Evolutionary conservation across 2,113 vertebrate genomes (phyloP).

Genomic region (Charina bottae): DNA sequence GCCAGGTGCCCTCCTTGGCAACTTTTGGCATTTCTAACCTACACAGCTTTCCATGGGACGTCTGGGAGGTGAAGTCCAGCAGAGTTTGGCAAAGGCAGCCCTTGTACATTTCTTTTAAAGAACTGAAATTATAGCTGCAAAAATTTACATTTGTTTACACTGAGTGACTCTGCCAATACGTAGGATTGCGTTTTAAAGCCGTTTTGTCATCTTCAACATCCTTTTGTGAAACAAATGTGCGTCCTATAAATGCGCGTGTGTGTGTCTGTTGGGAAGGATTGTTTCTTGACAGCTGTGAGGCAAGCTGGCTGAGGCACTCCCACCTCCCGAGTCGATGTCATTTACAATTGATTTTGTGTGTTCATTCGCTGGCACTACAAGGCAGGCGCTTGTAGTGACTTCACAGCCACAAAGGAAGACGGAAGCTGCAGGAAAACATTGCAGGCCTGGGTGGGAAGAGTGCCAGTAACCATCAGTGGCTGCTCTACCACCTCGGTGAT

Average conservation of each 20-base stretch:
- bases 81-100: not conserved
- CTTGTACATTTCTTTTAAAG: not conserved
- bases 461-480: not conserved
- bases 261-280: not conserved
- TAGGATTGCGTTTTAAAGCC: not conserved
- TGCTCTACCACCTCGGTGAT: slow-evolving; percentile 39
- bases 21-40: too few species aligned
- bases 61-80: not conserved
- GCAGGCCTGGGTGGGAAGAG: fast-evolving
- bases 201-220: not conserved
- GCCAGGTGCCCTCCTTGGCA: not conserved
- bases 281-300: not conserved
- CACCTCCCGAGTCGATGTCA: slow-evolving; percentile 9
- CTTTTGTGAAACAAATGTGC: not conserved
- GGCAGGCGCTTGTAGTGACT: slow-evolving; percentile 1
- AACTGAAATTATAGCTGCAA: not conserved
- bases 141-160: not conserved
- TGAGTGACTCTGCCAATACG: not conserved
- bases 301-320: slow-evolving; percentile 6
- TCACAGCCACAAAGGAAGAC: not conserved
- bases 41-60: not conserved
- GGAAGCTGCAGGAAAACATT: fast-evolving
- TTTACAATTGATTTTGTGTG: not conserved
- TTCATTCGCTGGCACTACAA: slow-evolving; percentile 30
- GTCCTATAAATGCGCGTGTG: not conserved